A percentile compares a stretch with the other conserved stretches of the same genome.
These are phyloP conservation scores for Macrophya alboannulata DNA, from an alignment of 2,888 invertebrate genomes.

Conservation along the genomic window DNA sequence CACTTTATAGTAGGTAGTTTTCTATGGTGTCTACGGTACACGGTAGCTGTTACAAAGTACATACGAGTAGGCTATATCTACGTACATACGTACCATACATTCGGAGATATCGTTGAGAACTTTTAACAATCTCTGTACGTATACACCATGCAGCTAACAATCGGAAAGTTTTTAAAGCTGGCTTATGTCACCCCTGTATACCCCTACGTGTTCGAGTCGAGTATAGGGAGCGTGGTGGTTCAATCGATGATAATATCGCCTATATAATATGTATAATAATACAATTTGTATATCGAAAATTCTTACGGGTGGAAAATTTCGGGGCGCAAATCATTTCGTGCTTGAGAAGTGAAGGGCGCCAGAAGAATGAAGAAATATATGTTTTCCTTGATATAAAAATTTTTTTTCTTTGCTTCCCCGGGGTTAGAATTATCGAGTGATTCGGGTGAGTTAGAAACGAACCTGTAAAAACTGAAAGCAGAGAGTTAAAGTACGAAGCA, in stretches of 20 bases:
- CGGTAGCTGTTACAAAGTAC: background rate
- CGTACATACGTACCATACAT: background rate
- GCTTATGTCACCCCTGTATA: background rate
- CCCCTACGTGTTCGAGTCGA: too few species aligned
- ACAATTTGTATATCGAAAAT: background rate
- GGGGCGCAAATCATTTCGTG: background rate
- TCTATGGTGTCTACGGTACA: background rate
- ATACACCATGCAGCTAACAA: background rate
- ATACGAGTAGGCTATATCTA: background rate
- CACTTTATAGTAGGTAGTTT: background rate
- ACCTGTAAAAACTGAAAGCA: background rate
- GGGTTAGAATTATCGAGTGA: slow-evolving; percentile 38
- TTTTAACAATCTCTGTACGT: background rate
- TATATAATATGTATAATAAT: background rate
- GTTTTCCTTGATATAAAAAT: slow-evolving; percentile 27
- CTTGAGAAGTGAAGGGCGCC: background rate
- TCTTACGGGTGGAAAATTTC: background rate
- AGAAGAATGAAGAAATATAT: background rate
- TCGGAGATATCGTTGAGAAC: background rate
- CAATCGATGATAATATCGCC: background rate
- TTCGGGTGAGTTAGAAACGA: slow-evolving; percentile 17
- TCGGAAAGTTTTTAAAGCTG: background rate
- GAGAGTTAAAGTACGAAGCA: background rate
- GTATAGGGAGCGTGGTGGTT: background rate
- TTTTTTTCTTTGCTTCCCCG: background rate